Evolutionary conservation across 2,113 vertebrate species (phyloP), one percentile per base, ranked within the genome.

Genomic region (Tyrannus savana): DNA sequence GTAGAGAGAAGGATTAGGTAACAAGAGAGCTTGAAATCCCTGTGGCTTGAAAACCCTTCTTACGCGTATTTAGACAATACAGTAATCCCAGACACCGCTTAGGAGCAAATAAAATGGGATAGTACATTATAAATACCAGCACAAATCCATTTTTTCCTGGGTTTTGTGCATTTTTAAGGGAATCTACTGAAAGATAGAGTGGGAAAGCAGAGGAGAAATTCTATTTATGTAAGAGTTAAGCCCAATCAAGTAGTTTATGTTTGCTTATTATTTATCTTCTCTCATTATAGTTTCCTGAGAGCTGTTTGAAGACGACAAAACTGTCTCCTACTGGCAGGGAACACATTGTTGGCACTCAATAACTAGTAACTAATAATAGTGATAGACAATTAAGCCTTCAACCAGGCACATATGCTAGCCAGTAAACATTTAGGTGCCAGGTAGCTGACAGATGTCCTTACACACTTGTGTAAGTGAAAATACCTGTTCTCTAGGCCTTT

Each of bases 381-480:
- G 44, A 30, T 15, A 78, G 37, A 41, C 44, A 71, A 89, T 91
- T 84, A 87, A 82, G 39, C 81, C 81, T 91, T 95, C 72, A 71
- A 18, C n/a, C 75, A 92, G 78, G 15, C 59, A 24, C 42, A 59
- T 5, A 4, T 87, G 53, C 42, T 66, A 66, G 53, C 56, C 78
- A 89, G 31, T 42, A 63, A 95, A 77, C 37, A 55, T 72, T 77
- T 50, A 95, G 88, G 67, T 94, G 46, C 66, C 81, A 96, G 84
- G 56, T 84, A 89, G 72, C 44, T 95, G 85, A 60, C 64, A 83
- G 90, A 95, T 97, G 95, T 94, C 87, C 81, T 93, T 60, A 68
- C 53, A 35, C 30, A 50, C 37, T 37, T 37, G 37, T 37, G 37
- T 37, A 37, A 66, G 59, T 23, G 33, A 91, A 95, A 90, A 90